Evolutionary conservation across 2,113 vertebrate species (phyloP), one percentile per base, ranked within the genome.

Genomic region (Hoplias malabaricus): DNA sequence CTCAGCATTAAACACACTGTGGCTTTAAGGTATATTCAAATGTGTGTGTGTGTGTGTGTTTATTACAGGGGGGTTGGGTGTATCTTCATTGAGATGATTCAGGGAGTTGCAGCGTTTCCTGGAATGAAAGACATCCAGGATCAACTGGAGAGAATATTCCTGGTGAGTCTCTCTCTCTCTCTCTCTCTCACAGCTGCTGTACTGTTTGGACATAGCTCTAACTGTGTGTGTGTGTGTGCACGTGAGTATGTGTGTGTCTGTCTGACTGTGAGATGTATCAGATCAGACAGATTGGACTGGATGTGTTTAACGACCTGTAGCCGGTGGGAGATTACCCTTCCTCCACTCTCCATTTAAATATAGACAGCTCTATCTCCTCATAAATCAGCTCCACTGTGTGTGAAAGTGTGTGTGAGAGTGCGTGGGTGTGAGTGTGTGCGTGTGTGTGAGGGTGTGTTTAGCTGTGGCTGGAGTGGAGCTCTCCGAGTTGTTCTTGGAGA

Each of bases 111-210:
- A 87, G 97, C 96, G 69, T 99, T 99, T 91, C 96, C 97, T 21
- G 96, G 97, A 89, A 97, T 98, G 95, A 99, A 99, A 92, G 96
- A 99, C 85, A 96, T 98, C 85, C 96, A 98, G 80, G 97, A 99
- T 87, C 97, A 99, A 86, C 94, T 99, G 84, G 97, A 99, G 90
- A 93, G 97, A 80, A 99, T 99, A 93, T 99, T 98, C 90, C 91
- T 99, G 94, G 97, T 98, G 87, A 95, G 95, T 93, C 74, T 54
- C 50, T 57, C 11, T n/a, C 57, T 23, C 42, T 8, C 12, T 38
- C 38, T 27, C 42, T 43, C 42, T n/a, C n/a, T n/a, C n/a, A n/a
- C n/a, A n/a, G n/a, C n/a, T n/a, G n/a, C 11, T 42, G 8, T 12
- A 12, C 13, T 42, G 13, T 11, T 42, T 42, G 11, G 8, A 42